These are phyloP conservation scores for Bubo scandiacus DNA, from an alignment of 2,113 vertebrate genomes.

Conservation along the genomic window DNA sequence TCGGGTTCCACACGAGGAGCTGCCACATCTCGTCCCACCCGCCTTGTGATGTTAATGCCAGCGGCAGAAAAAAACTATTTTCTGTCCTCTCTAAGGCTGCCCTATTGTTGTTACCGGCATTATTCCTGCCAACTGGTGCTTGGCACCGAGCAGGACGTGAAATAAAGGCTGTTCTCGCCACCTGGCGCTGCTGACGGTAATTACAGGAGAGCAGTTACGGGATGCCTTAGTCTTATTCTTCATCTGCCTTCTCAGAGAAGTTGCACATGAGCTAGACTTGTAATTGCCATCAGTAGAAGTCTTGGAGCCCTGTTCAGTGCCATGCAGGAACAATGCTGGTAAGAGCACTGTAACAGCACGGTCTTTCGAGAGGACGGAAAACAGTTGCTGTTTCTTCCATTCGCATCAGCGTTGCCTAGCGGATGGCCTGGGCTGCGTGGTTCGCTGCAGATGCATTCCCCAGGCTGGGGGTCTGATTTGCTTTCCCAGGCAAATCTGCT, in stretches of 20 bases:
- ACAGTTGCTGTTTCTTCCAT: neutral
- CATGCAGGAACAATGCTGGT: rapidly evolving
- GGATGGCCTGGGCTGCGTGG: neutral
- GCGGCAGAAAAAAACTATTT: neutral
- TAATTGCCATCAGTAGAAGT: rapidly evolving
- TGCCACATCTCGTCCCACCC: rapidly evolving
- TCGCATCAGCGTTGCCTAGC: neutral
- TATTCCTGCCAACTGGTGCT: rapidly evolving
- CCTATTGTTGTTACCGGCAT: rapidly evolving
- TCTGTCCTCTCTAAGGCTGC: neutral
- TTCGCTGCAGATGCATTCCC: neutral
- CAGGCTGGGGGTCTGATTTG: neutral
- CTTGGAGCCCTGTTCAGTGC: neutral
- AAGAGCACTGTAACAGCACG: rapidly evolving
- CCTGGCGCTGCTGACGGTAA: neutral
- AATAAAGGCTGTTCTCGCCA: neutral
- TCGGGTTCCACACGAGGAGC: neutral
- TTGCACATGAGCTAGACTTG: rapidly evolving
- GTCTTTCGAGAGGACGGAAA: neutral
- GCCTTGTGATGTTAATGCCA: neutral
- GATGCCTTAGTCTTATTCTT: rapidly evolving
- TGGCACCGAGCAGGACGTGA: rapidly evolving
- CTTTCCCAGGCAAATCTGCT: neutral
- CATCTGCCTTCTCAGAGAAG: rapidly evolving
- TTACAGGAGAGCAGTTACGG: rapidly evolving